These are phyloP conservation scores for Parauchenoglanis punctatus DNA, from an alignment of 2,797 vertebrate species.

Conservation along the genomic window DNA sequence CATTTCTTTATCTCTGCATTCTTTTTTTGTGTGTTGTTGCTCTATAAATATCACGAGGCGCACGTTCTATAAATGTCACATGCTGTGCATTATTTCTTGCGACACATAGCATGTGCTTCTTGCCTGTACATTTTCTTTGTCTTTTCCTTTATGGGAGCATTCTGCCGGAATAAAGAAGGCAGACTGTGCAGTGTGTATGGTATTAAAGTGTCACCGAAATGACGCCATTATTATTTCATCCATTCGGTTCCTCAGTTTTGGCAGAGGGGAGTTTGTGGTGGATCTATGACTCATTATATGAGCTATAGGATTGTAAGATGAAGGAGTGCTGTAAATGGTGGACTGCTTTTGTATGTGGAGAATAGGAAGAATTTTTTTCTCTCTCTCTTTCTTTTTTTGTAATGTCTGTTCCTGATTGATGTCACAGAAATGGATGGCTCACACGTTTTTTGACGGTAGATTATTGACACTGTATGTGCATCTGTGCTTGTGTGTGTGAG, in stretches of 20 bases:
- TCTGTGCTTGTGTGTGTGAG: background rate
- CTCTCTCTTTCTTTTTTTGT: background rate
- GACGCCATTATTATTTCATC: slow-evolving; percentile 35
- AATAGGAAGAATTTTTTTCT: slow-evolving; percentile 53
- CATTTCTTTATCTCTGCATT: background rate
- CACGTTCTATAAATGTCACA: background rate
- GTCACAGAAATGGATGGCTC: slow-evolving; percentile 51
- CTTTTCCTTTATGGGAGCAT: background rate
- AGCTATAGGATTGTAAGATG: slow-evolving; percentile 49
- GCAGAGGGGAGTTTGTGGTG: slow-evolving; percentile 34
- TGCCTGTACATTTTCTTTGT: slow-evolving; percentile 7
- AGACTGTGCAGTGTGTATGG: slow-evolving; percentile 20
- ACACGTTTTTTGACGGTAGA: slow-evolving; percentile 27
- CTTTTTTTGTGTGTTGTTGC: background rate
- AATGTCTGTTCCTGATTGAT: slow-evolving; percentile 39
- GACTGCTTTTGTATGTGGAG: slow-evolving; percentile 62
- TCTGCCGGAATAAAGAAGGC: slow-evolving; percentile 38
- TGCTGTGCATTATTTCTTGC: slow-evolving; percentile 1
- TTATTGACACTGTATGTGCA: slow-evolving; percentile 22
- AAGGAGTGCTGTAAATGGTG: slow-evolving; percentile 64
- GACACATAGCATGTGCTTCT: background rate
- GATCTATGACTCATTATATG: slow-evolving; percentile 42
- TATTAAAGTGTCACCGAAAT: slow-evolving; percentile 38
- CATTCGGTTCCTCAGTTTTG: slow-evolving; percentile 16
- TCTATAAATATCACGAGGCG: slow-evolving; percentile 17